Base-by-base conservation (phyloP, 2,888 invertebrate genomes). In the Drosophila subsilvestris region DNA sequence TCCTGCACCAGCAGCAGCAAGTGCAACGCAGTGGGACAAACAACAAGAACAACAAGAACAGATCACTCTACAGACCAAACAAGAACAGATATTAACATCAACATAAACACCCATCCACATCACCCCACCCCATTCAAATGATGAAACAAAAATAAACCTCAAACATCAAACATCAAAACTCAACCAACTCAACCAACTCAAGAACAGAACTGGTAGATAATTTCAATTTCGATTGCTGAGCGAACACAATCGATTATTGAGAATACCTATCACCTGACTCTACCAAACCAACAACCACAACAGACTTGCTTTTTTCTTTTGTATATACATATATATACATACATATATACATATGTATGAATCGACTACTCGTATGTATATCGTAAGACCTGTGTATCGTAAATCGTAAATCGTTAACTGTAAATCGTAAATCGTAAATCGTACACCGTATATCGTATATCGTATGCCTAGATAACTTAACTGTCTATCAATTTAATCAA, bases 281-380 rank as follows among this genome's bases (percentile, higher is more conserved):
- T 6, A 67, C 68, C 37, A 63, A 44, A 63, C 53, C 32, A 17
- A 37, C 47, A 59, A 37, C 47, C 47, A 51, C 66, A 77, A 80
- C 75, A 86, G 73, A 88, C 89, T 88, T 83, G 89, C 85, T 83
- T 83, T 83, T 83, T 88, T 84, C 86, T 88, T 82, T 82, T 82
- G 88, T 82, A 86, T 82, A 68, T 83, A 77, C 25, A 20, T 20
- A 20, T 20, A 20, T 3, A 2, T 20, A 20, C 14, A 49, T 49
- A 43, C 9, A 49, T 49, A 58, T 44, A 56, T 56, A 25, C 20
- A 56, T 65, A 51, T 58, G 47, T 71, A 60, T 71, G 57, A 66
- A 66, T 44, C 51, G 49, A 42, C 65, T 44, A 58, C 67, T 66
- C 68, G 67, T 74, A 67, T 66, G 57, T 66, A 54, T 70, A 73